Evolutionary conservation across 2,888 invertebrate species (phyloP), one percentile per base, ranked within the genome.

Genomic region (Nomada ruficornis): DNA sequence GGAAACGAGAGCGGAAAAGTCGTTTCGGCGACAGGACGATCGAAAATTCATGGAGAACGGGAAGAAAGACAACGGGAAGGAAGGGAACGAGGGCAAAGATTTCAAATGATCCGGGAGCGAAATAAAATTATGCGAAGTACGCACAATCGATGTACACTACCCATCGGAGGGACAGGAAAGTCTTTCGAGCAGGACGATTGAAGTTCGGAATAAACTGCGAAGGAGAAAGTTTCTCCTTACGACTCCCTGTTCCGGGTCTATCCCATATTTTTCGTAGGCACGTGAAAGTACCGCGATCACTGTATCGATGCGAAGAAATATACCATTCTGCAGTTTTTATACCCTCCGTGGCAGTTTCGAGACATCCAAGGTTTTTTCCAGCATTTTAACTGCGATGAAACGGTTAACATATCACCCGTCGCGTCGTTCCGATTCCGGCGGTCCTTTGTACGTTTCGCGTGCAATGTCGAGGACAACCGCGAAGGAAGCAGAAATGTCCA

Each of bases 191-290:
- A 55, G 52, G 57, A 52, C 79, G 80, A 82, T 74, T 36, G 57
- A 79, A 79, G 70, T 80, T 80, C 42, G 57, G 62, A 71, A 75
- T 80, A 82, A 82, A 82, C 80, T 74, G 67, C 60, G 57, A 65
- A 52, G 63, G 65, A 52, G 68, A 73, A 80, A 77, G 59, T 82
- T 82, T 72, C 63, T 29, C 64, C 57, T 81, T 55, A 69, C 67
- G 72, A 29, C 55, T 13, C 15, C 26, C 50, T 42, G 50, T 57
- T 69, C 36, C 47, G 59, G 18, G 36, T 57, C 70, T 29, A 50
- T 50, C 26, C 42, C 55, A 44, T 73, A 64, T 72, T 69, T 81
- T 73, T 65, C 23, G 47, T 29, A 42, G 26, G 13, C 26, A 20
- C 73, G 50, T 50, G 23, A 42, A 59, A 71, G 50, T 23, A 44